Base-by-base conservation (phyloP, 2,888 invertebrate species). In the Lordiphosa andalusiaca region DNA sequence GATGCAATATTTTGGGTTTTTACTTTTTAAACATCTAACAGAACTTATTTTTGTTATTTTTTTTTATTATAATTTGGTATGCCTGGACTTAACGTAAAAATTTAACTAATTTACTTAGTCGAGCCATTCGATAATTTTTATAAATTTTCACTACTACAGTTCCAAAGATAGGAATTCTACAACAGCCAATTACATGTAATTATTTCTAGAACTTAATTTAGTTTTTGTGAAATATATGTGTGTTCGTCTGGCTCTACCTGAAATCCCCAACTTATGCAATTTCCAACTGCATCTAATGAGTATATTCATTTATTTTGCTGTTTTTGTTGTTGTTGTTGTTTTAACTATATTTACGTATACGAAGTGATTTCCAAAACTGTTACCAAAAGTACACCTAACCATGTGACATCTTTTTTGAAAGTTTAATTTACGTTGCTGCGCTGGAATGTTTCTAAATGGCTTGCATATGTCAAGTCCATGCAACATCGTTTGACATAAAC, bases 381-480 rank as follows among this genome's bases (percentile, higher is more conserved):
- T 30, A 82, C 82, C 82, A 84, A 84, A 84, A 84, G 84, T 77
- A 65, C 60, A 66, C 82, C 53, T 69, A 72, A 60, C 38, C 53
- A 55, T 62, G 53, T 82, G 82, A 78, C 80, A 53, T 53, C 63
- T 62, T 71, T 55, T 80, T 78, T 69, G 84, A 82, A 80, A 80
- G 74, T 62, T 77, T 68, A 66, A 67, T 80, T 71, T 60, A 53
- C 56, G 66, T 54, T 61, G 58, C 51, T 60, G 57, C 50, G 44
- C 50, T 49, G 40, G 50, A 56, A 63, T 35, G 33, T 49, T 53
- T 48, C 48, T 42, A 30, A 30, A 30, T 30, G 30, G 41, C 36
- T 6, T 37, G 37, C 13, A 9, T 9, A 41, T 39, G 21, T 21
- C 33, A 30, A 30, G 30, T 30, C 30, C 30, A 9, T 30, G 35